These are phyloP conservation scores for Callimorpha dominula DNA, from an alignment of 2,888 invertebrate species.

Conservation along the genomic window DNA sequence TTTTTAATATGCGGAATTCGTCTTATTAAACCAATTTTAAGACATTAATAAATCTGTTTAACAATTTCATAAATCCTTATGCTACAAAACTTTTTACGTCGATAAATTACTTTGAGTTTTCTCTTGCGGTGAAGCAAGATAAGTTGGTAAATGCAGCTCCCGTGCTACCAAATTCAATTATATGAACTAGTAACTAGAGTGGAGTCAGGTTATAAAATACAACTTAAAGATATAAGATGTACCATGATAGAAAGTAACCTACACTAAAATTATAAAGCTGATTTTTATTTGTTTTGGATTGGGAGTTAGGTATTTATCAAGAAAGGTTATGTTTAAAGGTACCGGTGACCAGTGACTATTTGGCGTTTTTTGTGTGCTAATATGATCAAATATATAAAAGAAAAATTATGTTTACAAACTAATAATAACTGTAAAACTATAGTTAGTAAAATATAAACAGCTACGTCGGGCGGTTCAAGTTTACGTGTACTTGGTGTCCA, in stretches of 20 bases:
- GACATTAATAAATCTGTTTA: neutral
- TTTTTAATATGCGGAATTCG: neutral
- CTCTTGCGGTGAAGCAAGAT: neutral
- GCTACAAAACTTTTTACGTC: conserved; percentile 6
- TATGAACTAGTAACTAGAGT: conserved; percentile 1
- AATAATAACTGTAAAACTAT: too few species aligned
- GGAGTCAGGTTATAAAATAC: neutral
- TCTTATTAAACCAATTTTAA: neutral
- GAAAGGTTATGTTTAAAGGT: too few species aligned
- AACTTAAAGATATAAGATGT: neutral
- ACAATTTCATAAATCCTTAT: neutral
- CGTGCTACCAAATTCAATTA: neutral
- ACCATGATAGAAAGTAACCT: neutral
- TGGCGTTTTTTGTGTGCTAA: too few species aligned
- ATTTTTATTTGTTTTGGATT: too few species aligned
- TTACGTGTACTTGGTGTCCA: too few species aligned
- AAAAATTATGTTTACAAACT: too few species aligned
- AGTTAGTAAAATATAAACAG: too few species aligned
- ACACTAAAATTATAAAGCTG: too few species aligned
- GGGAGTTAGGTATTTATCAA: too few species aligned
- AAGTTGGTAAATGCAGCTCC: neutral
- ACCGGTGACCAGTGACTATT: too few species aligned
- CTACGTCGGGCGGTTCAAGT: too few species aligned
- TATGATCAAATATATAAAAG: too few species aligned
- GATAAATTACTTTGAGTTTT: neutral